Base-by-base conservation (phyloP, 2,888 invertebrate species). In the Lycaena phlaeas region DNA sequence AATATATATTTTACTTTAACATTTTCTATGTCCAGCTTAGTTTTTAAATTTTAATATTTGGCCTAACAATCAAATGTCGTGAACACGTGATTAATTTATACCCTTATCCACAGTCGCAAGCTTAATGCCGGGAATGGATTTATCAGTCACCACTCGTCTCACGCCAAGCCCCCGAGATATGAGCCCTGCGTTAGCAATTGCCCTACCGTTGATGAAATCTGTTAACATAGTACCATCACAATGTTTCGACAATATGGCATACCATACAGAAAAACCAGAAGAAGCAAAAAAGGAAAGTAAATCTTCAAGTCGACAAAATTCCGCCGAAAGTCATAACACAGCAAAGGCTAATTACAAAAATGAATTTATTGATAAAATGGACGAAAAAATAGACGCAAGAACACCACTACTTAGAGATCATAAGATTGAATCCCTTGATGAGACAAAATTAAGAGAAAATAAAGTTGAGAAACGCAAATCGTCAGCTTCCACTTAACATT, bases 121-220 rank as follows among this genome's bases (percentile, higher is more conserved):
- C 61, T 59, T 85, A 64, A 84, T 85, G 77, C 82, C 85, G 26
- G 84, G 85, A 43, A 78, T 87, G 68, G 89, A 89, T 59, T 74
- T 90, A 55, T 86, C 89, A 45, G 87, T 89, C 53, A 86, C 89
- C 43, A 87, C 89, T 47, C 88, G 88, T 48, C 78, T 91, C 47
- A 87, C 89, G 50, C 89, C 90, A 41, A 90, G 89, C 67, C 90
- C 90, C 43, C 81, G 89, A 46, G 89, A 89, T 54, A 84, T 88
- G 68, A 89, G 88, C 60, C 87, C 89, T 41, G 87, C 89, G 28
- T 68, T 88, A 38, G 86, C 88, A 36, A 88, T 87, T 59, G 87
- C 89, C 42, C 63, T 88, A 46, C 86, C 88, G 42, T 87, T 87
- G 79, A 85, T 88, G 78, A 88, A 88, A 47, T 85, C 85, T 6